Evolutionary conservation across 2,113 vertebrate species (phyloP), one percentile per base, ranked within the genome.

Genomic region (Spheniscus mendiculus): DNA sequence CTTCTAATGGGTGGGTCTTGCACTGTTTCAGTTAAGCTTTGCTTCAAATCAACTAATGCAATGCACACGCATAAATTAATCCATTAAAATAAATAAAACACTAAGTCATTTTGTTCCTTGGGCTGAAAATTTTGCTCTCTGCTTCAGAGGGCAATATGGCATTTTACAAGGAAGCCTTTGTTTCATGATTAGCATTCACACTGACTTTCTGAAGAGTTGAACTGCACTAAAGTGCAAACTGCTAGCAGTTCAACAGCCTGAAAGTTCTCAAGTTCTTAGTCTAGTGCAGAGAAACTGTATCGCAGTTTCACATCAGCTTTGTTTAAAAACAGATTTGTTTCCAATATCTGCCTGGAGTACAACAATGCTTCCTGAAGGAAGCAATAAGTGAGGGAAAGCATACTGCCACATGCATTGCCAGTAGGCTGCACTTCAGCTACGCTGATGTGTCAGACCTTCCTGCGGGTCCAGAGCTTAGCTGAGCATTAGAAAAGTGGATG

Each of bases 351-450:
- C 15, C 50, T 70, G 26, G 20, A 82, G 18, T n/a, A 53, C 11
- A 56, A 3, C 5, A 32, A 27, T 27, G 34, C 12, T 71, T 74
- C 14, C 34, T 63, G 18, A 76, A 32, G n/a, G 15, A 32, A 30
- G 8, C 7, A 66, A 0, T n/a, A 49, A 29, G 7, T 53, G 18
- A 66, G 42, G 34, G 49, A 49, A 90, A 61, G 56, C 0, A 0
- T 74, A 13, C 34, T 94, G 70, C 32, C 17, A n/a, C 3, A 4
- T 20, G 4, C 5, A 8, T 63, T 70, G 40, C 21, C 20, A 52
- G 9, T 18, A 82, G 19, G 13, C 12, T 62, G 11, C 40, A 32
- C 42, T 85, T 90, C 19, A 88, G 65, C 22, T 74, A 11, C 0
- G 0, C 16, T 56, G 38, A 59, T 19, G 4, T 27, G 14, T 38